Conservation (phyloP, 1,140 invertebrate genomes). For the Drosophila kohkoa region DNA sequence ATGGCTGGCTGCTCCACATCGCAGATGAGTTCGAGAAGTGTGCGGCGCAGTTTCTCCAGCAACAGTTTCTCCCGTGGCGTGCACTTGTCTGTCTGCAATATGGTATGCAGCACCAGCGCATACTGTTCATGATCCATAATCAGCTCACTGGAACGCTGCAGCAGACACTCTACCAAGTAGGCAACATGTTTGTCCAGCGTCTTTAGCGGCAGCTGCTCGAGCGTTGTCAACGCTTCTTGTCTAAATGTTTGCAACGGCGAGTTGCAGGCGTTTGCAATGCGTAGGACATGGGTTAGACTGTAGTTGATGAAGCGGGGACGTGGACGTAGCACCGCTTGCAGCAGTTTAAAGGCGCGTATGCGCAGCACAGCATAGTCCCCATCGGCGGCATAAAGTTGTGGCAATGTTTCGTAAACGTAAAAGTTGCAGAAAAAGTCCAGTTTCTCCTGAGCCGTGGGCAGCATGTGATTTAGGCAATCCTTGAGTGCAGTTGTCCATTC, state of each 20-base stretch:
- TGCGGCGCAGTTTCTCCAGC: slow-evolving; percentile 48
- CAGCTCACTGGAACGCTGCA: slow-evolving; percentile 86
- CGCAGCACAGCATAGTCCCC: slow-evolving; percentile 58
- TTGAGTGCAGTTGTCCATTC: slow-evolving; percentile 67
- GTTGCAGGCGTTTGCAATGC: slow-evolving; percentile 60
- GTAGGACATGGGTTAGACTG: slow-evolving; percentile 56
- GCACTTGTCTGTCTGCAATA: slow-evolving; percentile 47
- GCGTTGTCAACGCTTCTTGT: slow-evolving; percentile 65
- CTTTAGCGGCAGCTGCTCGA: slow-evolving; percentile 36
- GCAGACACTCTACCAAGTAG: slow-evolving; percentile 56
- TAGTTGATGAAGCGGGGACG: slow-evolving; percentile 20
- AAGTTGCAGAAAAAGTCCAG: slow-evolving; percentile 86
- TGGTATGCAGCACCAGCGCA: slow-evolving; percentile 85
- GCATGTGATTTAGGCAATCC: slow-evolving; percentile 80
- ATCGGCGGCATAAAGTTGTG: slow-evolving; percentile 17
- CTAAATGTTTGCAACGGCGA: slow-evolving; percentile 77
- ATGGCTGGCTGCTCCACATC: slow-evolving; percentile 52
- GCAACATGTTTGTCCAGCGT: slow-evolving; percentile 41
- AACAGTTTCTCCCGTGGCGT: slow-evolving; percentile 42
- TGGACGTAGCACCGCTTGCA: slow-evolving; percentile 55
- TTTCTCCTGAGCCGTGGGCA: slow-evolving; percentile 84
- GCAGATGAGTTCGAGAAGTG: slow-evolving; percentile 37
- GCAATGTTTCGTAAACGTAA: slow-evolving; percentile 64
- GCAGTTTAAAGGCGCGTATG: slow-evolving; percentile 60
- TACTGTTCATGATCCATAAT: slow-evolving; percentile 88